Conservation (phyloP, 2,888 invertebrate species). For the Calliphora vomitoria region DNA sequence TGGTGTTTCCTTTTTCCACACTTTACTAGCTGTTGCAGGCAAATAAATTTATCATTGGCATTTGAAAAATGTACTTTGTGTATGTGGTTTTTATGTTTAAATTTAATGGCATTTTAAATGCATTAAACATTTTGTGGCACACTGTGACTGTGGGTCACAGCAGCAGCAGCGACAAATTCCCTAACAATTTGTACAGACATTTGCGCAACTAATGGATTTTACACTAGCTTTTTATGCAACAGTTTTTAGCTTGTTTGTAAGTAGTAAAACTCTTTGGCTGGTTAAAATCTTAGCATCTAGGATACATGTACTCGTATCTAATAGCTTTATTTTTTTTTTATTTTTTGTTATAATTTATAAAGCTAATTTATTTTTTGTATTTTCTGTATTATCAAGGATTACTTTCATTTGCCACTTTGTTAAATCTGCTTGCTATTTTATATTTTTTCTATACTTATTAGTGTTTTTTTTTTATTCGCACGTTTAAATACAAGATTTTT, state of each 20-base stretch:
- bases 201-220: conserved; percentile 10
- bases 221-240: neutral
- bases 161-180: conserved; percentile 18
- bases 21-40: neutral
- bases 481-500: conserved; percentile 3
- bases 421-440: neutral
- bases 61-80: conserved; percentile 16
- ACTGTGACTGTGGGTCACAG: neutral
- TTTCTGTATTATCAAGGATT: neutral
- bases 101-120: conserved; percentile 50
- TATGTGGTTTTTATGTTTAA: conserved; percentile 27
- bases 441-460: neutral
- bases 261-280: neutral
- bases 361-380: conserved; percentile 24
- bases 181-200: conserved; percentile 27
- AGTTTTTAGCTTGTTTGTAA: neutral
- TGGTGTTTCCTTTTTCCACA: neutral
- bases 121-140: conserved; percentile 25
- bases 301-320: neutral
- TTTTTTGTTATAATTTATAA: neutral
- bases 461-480: neutral
- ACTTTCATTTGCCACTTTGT: neutral
- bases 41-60: conserved; percentile 25
- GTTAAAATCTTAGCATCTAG: neutral
- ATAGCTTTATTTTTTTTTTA: conserved; percentile 23